Percentiles rank a stretch among this genome's conserved stretches.
phyloP scores from a whole-genome alignment of 2,797 vertebrate genomes.

The Coreius guichenoti region DNA sequence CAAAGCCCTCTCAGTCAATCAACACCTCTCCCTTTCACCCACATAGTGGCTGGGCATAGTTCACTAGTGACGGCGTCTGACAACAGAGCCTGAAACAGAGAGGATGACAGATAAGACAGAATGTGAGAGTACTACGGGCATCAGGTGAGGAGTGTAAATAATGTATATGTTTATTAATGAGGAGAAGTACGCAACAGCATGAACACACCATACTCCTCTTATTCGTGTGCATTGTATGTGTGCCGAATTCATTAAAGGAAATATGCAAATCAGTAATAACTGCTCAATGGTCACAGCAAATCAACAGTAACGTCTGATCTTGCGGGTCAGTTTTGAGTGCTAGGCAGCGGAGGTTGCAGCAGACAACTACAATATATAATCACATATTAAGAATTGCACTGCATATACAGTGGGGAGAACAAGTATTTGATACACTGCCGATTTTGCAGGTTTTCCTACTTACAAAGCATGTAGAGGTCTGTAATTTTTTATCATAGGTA shows the following conservation, averaged over 20 bases:
- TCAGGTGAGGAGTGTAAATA: not conserved
- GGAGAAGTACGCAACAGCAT: not conserved
- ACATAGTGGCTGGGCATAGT: not conserved
- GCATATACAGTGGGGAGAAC: too few relatives aligned
- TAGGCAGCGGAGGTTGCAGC: not conserved
- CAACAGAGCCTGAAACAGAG: not conserved
- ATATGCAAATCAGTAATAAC: constrained; percentile 18
- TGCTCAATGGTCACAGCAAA: constrained; percentile 17
- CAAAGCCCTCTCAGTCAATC: constrained; percentile 38
- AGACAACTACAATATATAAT: not conserved
- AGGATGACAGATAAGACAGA: constrained; percentile 2
- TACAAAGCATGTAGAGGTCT: too few relatives aligned
- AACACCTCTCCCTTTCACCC: constrained; percentile 24
- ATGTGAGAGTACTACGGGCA: not conserved
- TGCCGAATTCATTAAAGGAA: constrained; percentile 12
- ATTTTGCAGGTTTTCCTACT: too few relatives aligned
- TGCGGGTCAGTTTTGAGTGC: not conserved
- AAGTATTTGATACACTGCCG: too few relatives aligned
- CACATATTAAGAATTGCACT: not conserved
- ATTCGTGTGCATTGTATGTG: not conserved
- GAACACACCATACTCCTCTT: constrained; percentile 10
- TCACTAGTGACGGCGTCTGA: not conserved
- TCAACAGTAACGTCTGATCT: not conserved
- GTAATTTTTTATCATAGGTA: too few relatives aligned
- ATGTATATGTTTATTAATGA: constrained; percentile 40